Evolutionary conservation across 2,888 invertebrate species (phyloP), one percentile per base, ranked within the genome.

Genomic region (Pherbina coryleti): DNA sequence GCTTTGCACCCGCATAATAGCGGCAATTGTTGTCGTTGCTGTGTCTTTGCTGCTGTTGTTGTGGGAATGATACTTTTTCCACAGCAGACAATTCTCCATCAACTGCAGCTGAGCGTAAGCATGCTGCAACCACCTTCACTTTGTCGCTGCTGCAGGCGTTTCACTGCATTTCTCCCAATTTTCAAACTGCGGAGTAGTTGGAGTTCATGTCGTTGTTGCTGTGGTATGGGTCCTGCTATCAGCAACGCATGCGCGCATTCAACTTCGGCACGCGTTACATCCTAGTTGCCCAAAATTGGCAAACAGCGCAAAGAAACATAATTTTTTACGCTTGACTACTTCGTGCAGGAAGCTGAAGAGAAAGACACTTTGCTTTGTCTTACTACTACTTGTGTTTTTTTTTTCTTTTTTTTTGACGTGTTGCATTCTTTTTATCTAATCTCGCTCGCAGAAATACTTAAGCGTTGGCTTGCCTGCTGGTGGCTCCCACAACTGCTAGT

Each of bases 261-360:
- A 44, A 67, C 75, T 62, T 28, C 31, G 34, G 44, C 62, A 74
- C 78, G 78, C 70, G 22, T 76, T 37, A 60, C 67, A 77, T 75
- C 72, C 79, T 70, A 62, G 44, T 73, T 76, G 70, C 60, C 79
- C 62, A 77, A 77, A 77, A 72, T 34, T 75, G 77, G 66, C 34
- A 14, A 74, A 28, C 28, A 34, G 25, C 53, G 25, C 25, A 22
- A 17, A n/a, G 9, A 51, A 51, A 74, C 69, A 77, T 77, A 74
- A 51, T 69, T 74, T 77, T 74, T 77, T 74, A 70, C 77, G 74
- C 74, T 77, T 74, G 69, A 74, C 69, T 73, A 51, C 51, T n/a
- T 53, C 51, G 49, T 70, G 49, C 70, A 70, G 53, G 70, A 49
- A 70, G 51, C 49, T 1, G 17, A 4, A 25, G 67, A 22, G 37